Conservation (phyloP, 2,888 invertebrate genomes). For the Acleris emargana region DNA sequence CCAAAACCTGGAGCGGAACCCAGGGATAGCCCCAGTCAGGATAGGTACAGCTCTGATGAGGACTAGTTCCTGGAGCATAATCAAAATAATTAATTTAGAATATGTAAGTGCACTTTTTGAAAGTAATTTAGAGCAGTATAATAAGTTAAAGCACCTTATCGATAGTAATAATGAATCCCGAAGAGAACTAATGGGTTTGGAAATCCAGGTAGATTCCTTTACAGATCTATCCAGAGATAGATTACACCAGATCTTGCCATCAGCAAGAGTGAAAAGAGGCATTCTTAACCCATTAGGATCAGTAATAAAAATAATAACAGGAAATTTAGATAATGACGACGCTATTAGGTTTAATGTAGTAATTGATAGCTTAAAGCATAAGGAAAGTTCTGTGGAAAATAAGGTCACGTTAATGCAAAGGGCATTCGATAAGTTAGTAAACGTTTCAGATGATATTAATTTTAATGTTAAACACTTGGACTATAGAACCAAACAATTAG, state of each 20-base stretch:
- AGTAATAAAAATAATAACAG: slow-evolving; percentile 42
- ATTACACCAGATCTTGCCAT: slow-evolving; percentile 5
- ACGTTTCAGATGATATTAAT: slow-evolving; percentile 29
- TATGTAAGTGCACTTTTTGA: background rate
- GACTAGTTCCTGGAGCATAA: too few species aligned
- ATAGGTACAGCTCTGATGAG: slow-evolving; percentile 36
- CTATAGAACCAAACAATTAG: slow-evolving; percentile 15
- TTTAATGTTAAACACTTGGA: slow-evolving; percentile 24
- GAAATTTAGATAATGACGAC: slow-evolving; percentile 44
- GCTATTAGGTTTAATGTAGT: slow-evolving; percentile 31
- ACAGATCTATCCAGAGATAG: slow-evolving; percentile 3
- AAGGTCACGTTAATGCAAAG: slow-evolving; percentile 27
- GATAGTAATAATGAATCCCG: background rate
- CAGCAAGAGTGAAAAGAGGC: slow-evolving; percentile 33
- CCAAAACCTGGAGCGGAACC: slow-evolving; percentile 29
- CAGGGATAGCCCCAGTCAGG: slow-evolving; percentile 30
- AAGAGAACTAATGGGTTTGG: slow-evolving; percentile 21
- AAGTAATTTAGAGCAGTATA: slow-evolving; percentile 11
- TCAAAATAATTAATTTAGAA: slow-evolving; percentile 36
- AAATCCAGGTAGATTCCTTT: slow-evolving; percentile 19
- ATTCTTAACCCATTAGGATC: slow-evolving; percentile 38
- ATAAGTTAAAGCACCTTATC: slow-evolving; percentile 12
- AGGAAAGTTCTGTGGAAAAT: slow-evolving; percentile 24
- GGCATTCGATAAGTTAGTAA: slow-evolving; percentile 18
- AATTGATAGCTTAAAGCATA: slow-evolving; percentile 25